Evolutionary conservation across 2,113 vertebrate species (phyloP).

Genomic region (Trichomycterus rosablanca): DNA sequence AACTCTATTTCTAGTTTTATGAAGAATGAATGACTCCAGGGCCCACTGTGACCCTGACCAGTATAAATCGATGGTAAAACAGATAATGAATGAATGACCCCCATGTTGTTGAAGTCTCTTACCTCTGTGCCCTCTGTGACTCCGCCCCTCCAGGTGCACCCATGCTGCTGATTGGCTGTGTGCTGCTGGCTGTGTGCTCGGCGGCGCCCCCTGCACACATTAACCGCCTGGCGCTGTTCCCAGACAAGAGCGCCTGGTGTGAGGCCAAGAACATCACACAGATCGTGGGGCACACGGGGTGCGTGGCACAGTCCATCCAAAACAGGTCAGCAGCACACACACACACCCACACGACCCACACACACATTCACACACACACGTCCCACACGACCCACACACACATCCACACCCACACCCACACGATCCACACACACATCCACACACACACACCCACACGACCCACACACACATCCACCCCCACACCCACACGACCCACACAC

Average conservation of each 20-base stretch:
- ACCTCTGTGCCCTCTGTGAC: slow-evolving; percentile 25
- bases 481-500: no score
- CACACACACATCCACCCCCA: no score
- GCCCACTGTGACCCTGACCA: no score
- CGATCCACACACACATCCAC: no score
- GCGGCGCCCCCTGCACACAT: slow-evolving; percentile 88
- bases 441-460: no score
- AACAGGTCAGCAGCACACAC: slow-evolving; percentile 82
- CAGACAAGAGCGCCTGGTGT: slow-evolving; percentile 98
- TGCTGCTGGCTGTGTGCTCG: slow-evolving; percentile 74
- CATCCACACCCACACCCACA: no score
- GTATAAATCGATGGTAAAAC: no score
- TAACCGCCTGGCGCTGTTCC: slow-evolving; percentile 94
- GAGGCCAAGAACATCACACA: slow-evolving; percentile 99
- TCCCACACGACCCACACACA: no score
- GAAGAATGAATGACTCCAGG: no score
- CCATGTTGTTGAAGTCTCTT: no score
- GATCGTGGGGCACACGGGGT: slow-evolving; percentile 96
- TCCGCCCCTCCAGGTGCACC: slow-evolving; percentile 64
- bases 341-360: background rate
- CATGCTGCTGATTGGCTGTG: slow-evolving; percentile 69
- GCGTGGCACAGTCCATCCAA: slow-evolving; percentile 92
- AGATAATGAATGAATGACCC: no score
- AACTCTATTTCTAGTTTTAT: no score
- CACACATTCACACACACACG: background rate